phyloP scores from a whole-genome alignment of 2,797 vertebrate species.

The Botia almorhae region DNA sequence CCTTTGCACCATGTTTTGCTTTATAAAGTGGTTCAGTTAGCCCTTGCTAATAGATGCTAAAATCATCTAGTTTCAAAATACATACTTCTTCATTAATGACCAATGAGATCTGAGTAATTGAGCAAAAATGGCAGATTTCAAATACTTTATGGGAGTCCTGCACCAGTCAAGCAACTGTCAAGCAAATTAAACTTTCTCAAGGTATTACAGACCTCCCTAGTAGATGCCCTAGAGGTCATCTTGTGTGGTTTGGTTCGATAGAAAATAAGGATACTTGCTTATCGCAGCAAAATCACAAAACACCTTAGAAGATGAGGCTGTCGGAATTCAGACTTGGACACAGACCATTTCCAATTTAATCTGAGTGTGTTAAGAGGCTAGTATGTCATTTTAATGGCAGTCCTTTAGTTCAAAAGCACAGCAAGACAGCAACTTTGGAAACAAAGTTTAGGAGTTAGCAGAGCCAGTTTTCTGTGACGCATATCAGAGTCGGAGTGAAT shows the following conservation, averaged over 20 bases:
- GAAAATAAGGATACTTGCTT: slow-evolving; percentile 12
- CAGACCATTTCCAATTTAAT: slow-evolving; percentile 35
- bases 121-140: neutral
- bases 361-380: slow-evolving; percentile 37
- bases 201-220: neutral
- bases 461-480: slow-evolving; percentile 20
- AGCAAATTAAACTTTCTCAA: neutral
- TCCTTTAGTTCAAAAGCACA: slow-evolving; percentile 28
- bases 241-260: neutral
- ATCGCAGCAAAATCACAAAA: slow-evolving; percentile 1
- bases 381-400: slow-evolving; percentile 43
- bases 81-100: too few species aligned
- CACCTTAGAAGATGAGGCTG: neutral
- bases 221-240: neutral
- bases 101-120: neutral
- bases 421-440: neutral
- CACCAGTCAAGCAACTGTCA: neutral
- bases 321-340: slow-evolving; percentile 25
- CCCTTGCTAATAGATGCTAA: too few species aligned
- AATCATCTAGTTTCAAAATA: too few species aligned
- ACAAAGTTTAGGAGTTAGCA: slow-evolving; percentile 20
- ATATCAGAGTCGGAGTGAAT: slow-evolving; percentile 9
- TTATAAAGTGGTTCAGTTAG: too few species aligned
- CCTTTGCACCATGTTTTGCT: too few species aligned
- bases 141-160: neutral